These are phyloP conservation scores for Himalopsyche kuldschensis DNA, from an alignment of 2,888 invertebrate genomes.

Conservation along the genomic window DNA sequence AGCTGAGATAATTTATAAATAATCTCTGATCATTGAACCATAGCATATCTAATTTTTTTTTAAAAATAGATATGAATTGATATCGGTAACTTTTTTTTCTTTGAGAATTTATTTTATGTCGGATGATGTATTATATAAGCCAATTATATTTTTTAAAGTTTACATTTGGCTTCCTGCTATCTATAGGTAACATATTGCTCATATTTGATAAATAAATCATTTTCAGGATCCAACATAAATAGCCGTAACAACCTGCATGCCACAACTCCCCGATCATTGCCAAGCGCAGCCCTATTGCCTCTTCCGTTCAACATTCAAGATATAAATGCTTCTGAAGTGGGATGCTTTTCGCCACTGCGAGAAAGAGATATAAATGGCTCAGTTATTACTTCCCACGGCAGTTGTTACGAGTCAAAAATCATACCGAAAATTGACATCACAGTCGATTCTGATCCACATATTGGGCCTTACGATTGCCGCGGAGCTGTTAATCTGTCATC, in stretches of 20 bases:
- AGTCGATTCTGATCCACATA: slow-evolving; percentile 58
- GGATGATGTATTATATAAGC: no score
- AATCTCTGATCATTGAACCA: no score
- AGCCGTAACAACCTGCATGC: slow-evolving; percentile 52
- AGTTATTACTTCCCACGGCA: slow-evolving; percentile 55
- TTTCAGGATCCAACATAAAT: slow-evolving; percentile 22
- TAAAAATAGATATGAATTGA: not conserved
- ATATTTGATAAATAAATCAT: not conserved
- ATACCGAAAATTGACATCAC: slow-evolving; percentile 47
- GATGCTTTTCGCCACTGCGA: slow-evolving; percentile 66
- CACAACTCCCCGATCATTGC: slow-evolving; percentile 55
- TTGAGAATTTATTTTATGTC: no score
- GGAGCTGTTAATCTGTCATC: slow-evolving; percentile 69
- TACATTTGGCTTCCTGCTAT: no score
- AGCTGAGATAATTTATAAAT: no score
- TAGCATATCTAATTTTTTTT: not conserved
- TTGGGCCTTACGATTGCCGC: slow-evolving; percentile 69
- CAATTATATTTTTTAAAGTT: no score
- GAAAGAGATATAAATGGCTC: slow-evolving; percentile 66
- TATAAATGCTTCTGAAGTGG: slow-evolving; percentile 66
- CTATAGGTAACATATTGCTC: no score
- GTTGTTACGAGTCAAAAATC: slow-evolving; percentile 41
- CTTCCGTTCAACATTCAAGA: slow-evolving; percentile 65
- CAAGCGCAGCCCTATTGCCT: slow-evolving; percentile 58
- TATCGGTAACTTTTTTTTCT: not conserved